Percentiles rank a stretch among this genome's conserved stretches.
phyloP scores from a whole-genome alignment of 2,797 vertebrate genomes.

The Gymnocypris eckloni region DNA sequence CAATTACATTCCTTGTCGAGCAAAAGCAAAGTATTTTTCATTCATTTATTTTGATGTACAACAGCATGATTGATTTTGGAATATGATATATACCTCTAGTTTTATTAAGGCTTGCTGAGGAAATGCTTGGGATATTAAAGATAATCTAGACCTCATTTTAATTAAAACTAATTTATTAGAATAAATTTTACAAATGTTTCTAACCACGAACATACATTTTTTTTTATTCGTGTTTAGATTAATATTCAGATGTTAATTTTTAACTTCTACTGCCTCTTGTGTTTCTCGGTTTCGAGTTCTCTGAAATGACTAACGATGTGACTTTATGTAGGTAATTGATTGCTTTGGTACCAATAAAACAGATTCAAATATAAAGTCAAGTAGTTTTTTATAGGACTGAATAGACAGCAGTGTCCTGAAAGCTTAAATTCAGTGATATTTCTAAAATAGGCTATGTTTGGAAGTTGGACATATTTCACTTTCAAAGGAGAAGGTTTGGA shows the following conservation, averaged over 20 bases:
- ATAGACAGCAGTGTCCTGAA: too few relatives aligned
- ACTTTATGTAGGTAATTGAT: too few relatives aligned
- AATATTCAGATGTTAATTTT: background rate
- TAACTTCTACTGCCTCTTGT: background rate
- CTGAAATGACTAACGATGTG: too few relatives aligned
- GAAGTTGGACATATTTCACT: too few relatives aligned
- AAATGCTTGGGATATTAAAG: conserved; percentile 9
- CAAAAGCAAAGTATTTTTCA: background rate
- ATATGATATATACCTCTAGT: background rate
- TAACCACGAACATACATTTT: background rate
- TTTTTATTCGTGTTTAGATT: background rate
- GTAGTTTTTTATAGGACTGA: too few relatives aligned
- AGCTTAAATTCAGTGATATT: too few relatives aligned
- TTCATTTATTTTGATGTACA: background rate
- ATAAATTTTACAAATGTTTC: background rate
- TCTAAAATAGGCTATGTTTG: too few relatives aligned
- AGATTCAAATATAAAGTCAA: too few relatives aligned
- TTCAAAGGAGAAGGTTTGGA: too few relatives aligned
- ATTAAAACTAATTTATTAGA: background rate
- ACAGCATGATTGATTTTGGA: background rate
- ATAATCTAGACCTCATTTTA: background rate
- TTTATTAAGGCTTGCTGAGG: background rate
- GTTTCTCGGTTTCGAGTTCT: background rate
- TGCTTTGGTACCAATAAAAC: too few relatives aligned
- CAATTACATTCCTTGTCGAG: background rate